Evolutionary conservation across 2,888 invertebrate genomes (phyloP).

Genomic region (Meandrusa payeni): DNA sequence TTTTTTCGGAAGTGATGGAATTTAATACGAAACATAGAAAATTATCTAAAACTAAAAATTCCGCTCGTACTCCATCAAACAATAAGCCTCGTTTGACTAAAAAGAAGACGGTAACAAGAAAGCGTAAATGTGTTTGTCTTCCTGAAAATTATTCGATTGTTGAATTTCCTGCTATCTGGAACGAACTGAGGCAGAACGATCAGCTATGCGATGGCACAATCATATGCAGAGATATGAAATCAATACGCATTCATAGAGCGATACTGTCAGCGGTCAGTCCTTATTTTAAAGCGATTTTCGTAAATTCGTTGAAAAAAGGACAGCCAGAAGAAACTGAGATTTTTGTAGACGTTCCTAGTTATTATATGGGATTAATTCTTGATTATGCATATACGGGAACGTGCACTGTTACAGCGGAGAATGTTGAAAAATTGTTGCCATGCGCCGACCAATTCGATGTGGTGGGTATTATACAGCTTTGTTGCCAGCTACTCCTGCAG

Average conservation of each 20-base stretch:
- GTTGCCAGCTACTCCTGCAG: conserved; percentile 83
- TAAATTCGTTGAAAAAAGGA: conserved; percentile 83
- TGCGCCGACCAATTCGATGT: conserved; percentile 88
- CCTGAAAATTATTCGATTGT: conserved; percentile 81
- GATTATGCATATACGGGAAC: conserved; percentile 88
- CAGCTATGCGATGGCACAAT: conserved; percentile 87
- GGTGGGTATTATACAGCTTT: conserved; percentile 85
- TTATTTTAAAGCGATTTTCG: conserved; percentile 87
- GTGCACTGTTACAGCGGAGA: conserved; percentile 83
- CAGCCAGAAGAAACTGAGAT: conserved; percentile 82
- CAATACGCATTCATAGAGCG: conserved; percentile 84
- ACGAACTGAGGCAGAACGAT: conserved; percentile 83
- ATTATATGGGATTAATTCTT: conserved; percentile 83
- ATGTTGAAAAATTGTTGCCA: conserved; percentile 85
- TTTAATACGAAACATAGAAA: conserved; percentile 79
- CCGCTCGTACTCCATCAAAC: conserved; percentile 67
- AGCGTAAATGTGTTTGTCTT: conserved; percentile 82
- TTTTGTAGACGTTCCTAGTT: conserved; percentile 79
- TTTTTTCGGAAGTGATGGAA: conserved; percentile 80
- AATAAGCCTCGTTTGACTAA: conserved; percentile 67
- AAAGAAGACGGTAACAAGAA: conserved; percentile 64
- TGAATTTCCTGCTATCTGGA: conserved; percentile 85
- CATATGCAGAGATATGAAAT: conserved; percentile 81
- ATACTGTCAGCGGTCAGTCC: conserved; percentile 87
- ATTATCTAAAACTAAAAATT: conserved; percentile 79